Base-by-base conservation (phyloP, 2,888 invertebrate genomes). In the Aplocera efformata region DNA sequence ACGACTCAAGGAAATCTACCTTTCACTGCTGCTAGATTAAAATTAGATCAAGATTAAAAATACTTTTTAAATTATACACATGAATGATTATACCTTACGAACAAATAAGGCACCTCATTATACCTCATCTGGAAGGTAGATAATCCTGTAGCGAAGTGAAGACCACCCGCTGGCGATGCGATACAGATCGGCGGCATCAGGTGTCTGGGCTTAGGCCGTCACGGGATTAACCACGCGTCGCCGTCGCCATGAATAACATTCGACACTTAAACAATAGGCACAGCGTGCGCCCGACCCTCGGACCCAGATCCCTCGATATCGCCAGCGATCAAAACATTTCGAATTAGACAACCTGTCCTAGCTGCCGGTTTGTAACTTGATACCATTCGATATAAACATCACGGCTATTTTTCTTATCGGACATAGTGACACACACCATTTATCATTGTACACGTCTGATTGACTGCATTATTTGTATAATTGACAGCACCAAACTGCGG, bases 241-340 rank as follows among this genome's bases (percentile, higher is more conserved):
- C 67, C 61, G 66, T 67, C 71, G 63, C 67, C 67, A 68, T 83
- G 76, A 83, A 83, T 79, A 77, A 74, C 73, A 73, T 74, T 81
- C 79, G 82, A 83, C 80, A 71, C 66, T 66, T 67, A 73, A 70
- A 83, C 82, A 84, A 83, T 83, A 68, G 72, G 48, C 49, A 41
- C 54, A 34, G 49, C 45, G 59, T 50, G 52, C 57, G 61, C 61
- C 61, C 67, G 67, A 60, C 64, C 67, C 65, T 67, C 59, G 49
- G 72, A 58, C 58, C 63, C 59, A 47, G 62, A 76, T 79, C 66
- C 43, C 38, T 27, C 57, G 80, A 79, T 80, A 78, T 55, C 51
- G 49, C 40, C 50, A 47, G 48, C 60, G 58, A 70, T 75, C 75
- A 72, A 63, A 74, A 72, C 65, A 67, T 60, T 62, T 60, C 53